phyloP scores from a whole-genome alignment of 1,140 invertebrate genomes.

The Oscheius sp. region DNA sequence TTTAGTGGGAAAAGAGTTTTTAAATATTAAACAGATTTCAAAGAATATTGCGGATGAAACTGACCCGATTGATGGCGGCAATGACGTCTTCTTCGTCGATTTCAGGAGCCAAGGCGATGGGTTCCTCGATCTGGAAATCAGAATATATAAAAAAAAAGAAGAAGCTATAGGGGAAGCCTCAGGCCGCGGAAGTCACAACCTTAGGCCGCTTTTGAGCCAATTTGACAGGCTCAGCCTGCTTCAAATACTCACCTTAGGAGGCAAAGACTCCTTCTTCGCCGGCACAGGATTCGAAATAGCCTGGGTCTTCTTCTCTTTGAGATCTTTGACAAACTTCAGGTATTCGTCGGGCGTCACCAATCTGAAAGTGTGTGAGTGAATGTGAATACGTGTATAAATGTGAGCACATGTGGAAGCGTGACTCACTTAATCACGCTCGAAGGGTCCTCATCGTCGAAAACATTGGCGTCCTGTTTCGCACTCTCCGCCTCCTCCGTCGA shows the following conservation, averaged over 20 bases:
- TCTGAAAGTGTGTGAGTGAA: slow-evolving; percentile 5
- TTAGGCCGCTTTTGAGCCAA: too few relatives aligned
- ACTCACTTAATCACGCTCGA: not conserved
- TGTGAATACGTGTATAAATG: not conserved
- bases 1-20: not conserved
- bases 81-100: slow-evolving; percentile 6
- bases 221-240: not conserved
- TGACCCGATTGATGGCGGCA: not conserved
- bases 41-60: too few relatives aligned
- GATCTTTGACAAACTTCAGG: not conserved
- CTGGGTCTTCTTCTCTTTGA: slow-evolving; percentile 15
- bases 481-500: not conserved
- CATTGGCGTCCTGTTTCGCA: slow-evolving; percentile 6
- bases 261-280: not conserved
- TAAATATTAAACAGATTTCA: not conserved
- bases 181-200: not conserved
- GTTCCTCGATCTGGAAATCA: too few relatives aligned
- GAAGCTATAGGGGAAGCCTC: not conserved
- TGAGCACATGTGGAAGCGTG: not conserved
- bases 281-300: slow-evolving; percentile 1
- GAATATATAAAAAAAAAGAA: too few relatives aligned
- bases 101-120: not conserved
- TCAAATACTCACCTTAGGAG: too few relatives aligned
- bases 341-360: slow-evolving; percentile 16
- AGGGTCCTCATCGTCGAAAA: not conserved